Base-by-base conservation (phyloP, 2,797 vertebrate genomes). In the Vipera ursinii region DNA sequence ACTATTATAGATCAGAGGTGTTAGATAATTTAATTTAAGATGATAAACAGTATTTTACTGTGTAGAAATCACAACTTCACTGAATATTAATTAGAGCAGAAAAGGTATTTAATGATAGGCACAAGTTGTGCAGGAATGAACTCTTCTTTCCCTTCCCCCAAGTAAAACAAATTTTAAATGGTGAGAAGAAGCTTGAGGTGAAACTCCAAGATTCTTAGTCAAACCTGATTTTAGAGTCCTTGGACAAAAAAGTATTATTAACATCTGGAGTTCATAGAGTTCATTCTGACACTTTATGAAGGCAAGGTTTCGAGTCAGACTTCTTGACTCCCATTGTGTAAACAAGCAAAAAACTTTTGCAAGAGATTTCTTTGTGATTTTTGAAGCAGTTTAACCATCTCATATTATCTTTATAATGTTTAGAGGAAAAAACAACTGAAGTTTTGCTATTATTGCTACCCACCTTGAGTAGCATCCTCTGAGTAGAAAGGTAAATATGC, bases 171-270 rank as follows among this genome's bases (percentile, higher is more conserved):
- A 89, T 14, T 69, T 63, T 91, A 88, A 93, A 93, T 82, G 48
- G 57, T 88, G 92, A 91, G 86, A 88, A 93, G 88, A 32, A 88
- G 86, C 65, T 82, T 82, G 89, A 48, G 89, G 89, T 26, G 22
- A 90, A 88, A 88, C 82, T 6, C 8, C 82, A 48, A 93, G 51
- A 61, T 88, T 91, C 32, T 91, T 93, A 91, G 86, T 93, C n/a
- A 91, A 88, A 91, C 89, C 86, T 93, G 65, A 88, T 93, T 88
- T 93, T 93, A n/a, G 24, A 88, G 65, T 56, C 56, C 86, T 88
- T 85, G 57, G 86, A 90, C 89, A 56, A 7, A 82, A 69, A 44
- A 85, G 48, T 60, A 88, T 44, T 85, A 88, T 91, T 78, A 85
- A 88, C 44, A 56, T 56, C 17, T 22, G 32, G 63, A 92, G 88